phyloP scores from a whole-genome alignment of 1,140 invertebrate genomes.

The Tetranychus urticae region DNA sequence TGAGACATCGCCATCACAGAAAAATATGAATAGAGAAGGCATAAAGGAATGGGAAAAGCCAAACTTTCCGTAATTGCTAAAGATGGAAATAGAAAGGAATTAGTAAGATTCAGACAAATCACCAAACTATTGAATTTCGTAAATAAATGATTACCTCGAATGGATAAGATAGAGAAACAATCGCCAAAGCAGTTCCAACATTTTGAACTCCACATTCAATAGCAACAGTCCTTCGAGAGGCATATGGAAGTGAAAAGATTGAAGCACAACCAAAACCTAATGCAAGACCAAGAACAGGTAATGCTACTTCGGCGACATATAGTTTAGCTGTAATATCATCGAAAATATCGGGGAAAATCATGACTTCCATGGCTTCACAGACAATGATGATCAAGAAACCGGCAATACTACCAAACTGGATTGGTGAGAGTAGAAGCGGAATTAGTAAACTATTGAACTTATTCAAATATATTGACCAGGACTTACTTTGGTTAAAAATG shows the following conservation, averaged over 20 bases:
- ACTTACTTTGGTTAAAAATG: constrained; percentile 14
- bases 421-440: not conserved
- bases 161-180: constrained; percentile 16
- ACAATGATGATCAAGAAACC: constrained; percentile 15
- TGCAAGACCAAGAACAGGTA: constrained; percentile 20
- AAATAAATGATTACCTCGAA: constrained; percentile 10
- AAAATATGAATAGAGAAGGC: constrained; percentile 16
- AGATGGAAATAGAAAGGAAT: not conserved
- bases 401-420: constrained; percentile 13
- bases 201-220: constrained; percentile 25
- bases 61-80: constrained; percentile 12
- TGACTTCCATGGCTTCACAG: constrained; percentile 15
- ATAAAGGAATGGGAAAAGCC: constrained; percentile 15
- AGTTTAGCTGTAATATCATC: constrained; percentile 18
- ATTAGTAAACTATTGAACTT: too few relatives aligned
- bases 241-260: constrained; percentile 15
- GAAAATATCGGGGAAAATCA: constrained; percentile 18
- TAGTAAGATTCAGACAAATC: too few relatives aligned
- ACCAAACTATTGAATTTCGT: too few relatives aligned
- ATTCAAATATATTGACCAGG: too few relatives aligned
- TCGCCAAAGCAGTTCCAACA: constrained; percentile 18
- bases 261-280: constrained; percentile 19
- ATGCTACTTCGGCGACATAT: constrained; percentile 17
- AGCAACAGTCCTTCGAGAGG: constrained; percentile 20
- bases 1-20: constrained; percentile 17